A percentile compares a stretch with the other conserved stretches of the same genome.
Evolutionary conservation across 2,888 invertebrate species (phyloP).

Genomic region (Scelioninae gen. 1): DNA sequence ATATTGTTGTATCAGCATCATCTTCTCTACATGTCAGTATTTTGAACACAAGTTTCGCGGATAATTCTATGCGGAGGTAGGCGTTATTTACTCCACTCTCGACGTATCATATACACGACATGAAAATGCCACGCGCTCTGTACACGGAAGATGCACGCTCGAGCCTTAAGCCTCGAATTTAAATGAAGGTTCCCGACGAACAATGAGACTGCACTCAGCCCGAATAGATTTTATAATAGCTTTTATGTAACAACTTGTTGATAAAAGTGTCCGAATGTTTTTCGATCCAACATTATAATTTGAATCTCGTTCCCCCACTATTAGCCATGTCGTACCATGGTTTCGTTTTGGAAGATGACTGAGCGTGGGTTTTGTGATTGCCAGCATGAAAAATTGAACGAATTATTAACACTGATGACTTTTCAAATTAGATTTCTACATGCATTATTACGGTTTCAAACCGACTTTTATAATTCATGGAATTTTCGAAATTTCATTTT

Average conservation of each 20-base stretch:
- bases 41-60: too few species aligned
- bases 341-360: slow-evolving; percentile 38
- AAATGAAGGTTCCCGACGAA: slow-evolving; percentile 56
- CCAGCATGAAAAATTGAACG: slow-evolving; percentile 36
- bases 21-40: too few species aligned
- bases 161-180: slow-evolving; percentile 60
- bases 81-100: slow-evolving; percentile 55
- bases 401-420: slow-evolving; percentile 41
- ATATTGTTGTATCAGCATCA: too few species aligned
- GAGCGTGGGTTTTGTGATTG: slow-evolving; percentile 47
- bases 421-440: slow-evolving; percentile 14
- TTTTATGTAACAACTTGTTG: slow-evolving; percentile 56
- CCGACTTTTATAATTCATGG: not conserved
- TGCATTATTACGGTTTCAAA: not conserved
- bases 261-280: slow-evolving; percentile 47
- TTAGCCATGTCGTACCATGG: slow-evolving; percentile 13
- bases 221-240: slow-evolving; percentile 60
- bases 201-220: slow-evolving; percentile 47
- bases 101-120: slow-evolving; percentile 55
- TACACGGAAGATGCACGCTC: slow-evolving; percentile 51
- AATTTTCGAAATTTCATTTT: not conserved
- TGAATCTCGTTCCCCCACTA: slow-evolving; percentile 23
- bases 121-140: slow-evolving; percentile 62
- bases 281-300: slow-evolving; percentile 53
- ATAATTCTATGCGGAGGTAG: too few species aligned